Evolutionary conservation across 2,113 vertebrate genomes (phyloP).

Genomic region (Guaruba guarouba): DNA sequence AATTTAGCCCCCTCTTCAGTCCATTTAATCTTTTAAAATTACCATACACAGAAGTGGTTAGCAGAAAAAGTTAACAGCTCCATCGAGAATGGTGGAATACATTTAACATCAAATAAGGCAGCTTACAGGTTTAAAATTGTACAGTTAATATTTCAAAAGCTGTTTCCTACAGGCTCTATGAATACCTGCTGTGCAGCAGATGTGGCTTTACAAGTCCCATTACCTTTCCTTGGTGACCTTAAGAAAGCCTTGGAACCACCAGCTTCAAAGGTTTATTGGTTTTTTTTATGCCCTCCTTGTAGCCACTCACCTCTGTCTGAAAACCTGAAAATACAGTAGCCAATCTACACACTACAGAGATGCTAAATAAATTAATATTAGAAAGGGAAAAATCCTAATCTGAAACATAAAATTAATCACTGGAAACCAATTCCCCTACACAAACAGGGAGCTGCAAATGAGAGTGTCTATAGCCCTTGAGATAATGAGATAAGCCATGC

Average conservation of each 20-base stretch:
- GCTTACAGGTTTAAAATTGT: neutral
- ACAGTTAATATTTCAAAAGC: neutral
- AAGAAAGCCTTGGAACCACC: neutral
- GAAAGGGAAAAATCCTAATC: neutral
- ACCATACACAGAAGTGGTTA: neutral
- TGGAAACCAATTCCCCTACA: neutral
- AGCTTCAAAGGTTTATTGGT: rapidly evolving
- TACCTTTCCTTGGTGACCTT: neutral
- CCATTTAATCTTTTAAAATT: neutral
- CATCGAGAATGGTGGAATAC: neutral
- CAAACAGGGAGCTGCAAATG: slow-evolving; percentile 19
- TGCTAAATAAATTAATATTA: neutral
- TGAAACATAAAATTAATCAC: neutral
- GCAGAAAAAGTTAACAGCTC: neutral
- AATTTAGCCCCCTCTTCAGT: neutral
- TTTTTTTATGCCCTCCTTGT: neutral
- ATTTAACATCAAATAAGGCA: neutral
- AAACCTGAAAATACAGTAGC: neutral
- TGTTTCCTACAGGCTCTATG: neutral
- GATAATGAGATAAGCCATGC: slow-evolving; percentile 28
- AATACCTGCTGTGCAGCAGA: neutral
- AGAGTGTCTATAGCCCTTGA: neutral
- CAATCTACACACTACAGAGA: neutral
- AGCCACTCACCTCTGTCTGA: neutral
- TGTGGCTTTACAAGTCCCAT: neutral